phyloP scores from a whole-genome alignment of 2,888 invertebrate genomes.

The Rhorus exstirpatorius region DNA sequence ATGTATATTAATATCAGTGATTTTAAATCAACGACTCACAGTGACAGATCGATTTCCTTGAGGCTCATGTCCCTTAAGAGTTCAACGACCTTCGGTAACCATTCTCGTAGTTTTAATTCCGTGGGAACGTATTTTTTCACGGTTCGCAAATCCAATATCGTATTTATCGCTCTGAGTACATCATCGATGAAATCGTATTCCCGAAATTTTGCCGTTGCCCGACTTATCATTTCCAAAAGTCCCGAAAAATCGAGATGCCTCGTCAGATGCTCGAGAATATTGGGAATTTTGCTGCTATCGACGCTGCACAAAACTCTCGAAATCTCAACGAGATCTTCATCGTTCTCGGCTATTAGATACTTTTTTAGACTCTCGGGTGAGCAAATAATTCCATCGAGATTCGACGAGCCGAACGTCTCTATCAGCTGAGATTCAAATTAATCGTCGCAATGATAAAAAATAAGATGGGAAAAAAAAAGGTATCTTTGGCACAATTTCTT shows the following conservation, averaged over 20 bases:
- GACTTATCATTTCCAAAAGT: constrained; percentile 87
- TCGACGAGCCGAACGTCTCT: constrained; percentile 80
- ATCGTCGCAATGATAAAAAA: background rate
- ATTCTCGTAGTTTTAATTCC: constrained; percentile 84
- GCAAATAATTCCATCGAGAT: constrained; percentile 80
- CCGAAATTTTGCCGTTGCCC: constrained; percentile 86
- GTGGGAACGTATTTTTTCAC: constrained; percentile 86
- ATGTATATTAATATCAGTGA: background rate
- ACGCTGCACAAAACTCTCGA: constrained; percentile 86
- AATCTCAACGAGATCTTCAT: constrained; percentile 79
- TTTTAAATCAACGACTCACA: constrained; percentile 76
- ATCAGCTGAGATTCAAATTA: constrained; percentile 78
- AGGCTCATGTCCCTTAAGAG: constrained; percentile 78
- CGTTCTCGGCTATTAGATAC: constrained; percentile 78
- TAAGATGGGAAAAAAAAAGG: background rate
- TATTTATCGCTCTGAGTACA: constrained; percentile 86
- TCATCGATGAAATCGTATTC: constrained; percentile 86
- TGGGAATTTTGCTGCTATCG: constrained; percentile 85
- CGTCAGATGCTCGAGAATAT: constrained; percentile 86
- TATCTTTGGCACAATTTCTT: background rate
- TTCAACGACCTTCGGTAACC: constrained; percentile 80
- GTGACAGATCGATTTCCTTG: constrained; percentile 78
- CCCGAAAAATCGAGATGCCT: constrained; percentile 87
- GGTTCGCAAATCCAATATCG: constrained; percentile 86
- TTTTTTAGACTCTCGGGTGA: constrained; percentile 79